Evolutionary conservation across 1,140 invertebrate species (phyloP).

Genomic region (Heliconius nattereri): DNA sequence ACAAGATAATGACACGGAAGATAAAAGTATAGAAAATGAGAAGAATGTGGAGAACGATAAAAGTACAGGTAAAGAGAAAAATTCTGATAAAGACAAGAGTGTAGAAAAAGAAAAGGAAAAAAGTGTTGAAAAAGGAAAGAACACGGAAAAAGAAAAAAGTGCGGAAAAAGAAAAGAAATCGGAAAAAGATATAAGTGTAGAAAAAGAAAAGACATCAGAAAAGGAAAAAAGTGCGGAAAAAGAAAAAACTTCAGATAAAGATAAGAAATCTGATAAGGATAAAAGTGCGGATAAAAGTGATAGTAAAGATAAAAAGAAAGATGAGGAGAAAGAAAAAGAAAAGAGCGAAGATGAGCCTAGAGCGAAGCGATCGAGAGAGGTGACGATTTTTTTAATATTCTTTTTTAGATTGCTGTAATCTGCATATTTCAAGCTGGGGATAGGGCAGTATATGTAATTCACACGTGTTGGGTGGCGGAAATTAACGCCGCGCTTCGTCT

Average conservation of each 20-base stretch:
- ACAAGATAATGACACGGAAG: constrained; percentile 27
- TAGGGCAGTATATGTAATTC: not conserved
- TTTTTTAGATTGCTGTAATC: not conserved
- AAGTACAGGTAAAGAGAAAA: constrained; percentile 29
- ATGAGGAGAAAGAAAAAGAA: constrained; percentile 47
- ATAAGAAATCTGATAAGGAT: constrained; percentile 31
- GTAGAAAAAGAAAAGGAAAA: constrained; percentile 23
- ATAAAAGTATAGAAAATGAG: constrained; percentile 23
- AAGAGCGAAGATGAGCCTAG: constrained; percentile 62
- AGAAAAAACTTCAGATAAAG: constrained; percentile 26
- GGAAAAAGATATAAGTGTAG: constrained; percentile 25
- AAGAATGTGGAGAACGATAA: constrained; percentile 5
- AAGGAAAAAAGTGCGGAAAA: constrained; percentile 25
- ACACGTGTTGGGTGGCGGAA: not conserved
- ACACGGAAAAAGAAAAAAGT: constrained; percentile 14
- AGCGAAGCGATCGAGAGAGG: constrained; percentile 72
- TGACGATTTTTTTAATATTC: constrained; percentile 27
- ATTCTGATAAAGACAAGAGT: constrained; percentile 33
- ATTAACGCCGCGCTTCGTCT: too few species aligned
- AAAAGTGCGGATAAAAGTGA: constrained; percentile 41
- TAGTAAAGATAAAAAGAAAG: constrained; percentile 43
- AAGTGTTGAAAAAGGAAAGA: constrained; percentile 28
- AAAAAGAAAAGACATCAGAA: constrained; percentile 19
- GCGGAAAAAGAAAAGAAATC: constrained; percentile 26
- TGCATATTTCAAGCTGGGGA: not conserved